Evolutionary conservation across 2,888 invertebrate species (phyloP), one percentile per base, ranked within the genome.

Genomic region (Platycnemis pennipes): DNA sequence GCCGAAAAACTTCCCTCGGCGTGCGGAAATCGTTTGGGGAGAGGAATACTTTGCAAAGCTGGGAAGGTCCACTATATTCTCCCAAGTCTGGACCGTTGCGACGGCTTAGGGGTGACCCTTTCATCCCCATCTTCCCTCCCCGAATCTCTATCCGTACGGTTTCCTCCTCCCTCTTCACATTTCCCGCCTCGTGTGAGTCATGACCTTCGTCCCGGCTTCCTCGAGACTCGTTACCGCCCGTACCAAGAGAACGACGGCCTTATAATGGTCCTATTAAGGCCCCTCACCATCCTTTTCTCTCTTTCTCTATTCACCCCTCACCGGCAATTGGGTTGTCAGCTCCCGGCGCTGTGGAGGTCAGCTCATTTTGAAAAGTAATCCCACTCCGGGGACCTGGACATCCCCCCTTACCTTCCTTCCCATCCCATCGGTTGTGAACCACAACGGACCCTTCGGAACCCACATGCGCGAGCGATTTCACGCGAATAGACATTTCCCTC

Each of bases 351-450:
- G 77, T n/a, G 16, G 37, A 77, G 77, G 77, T 77, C 37, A 16
- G 37, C 77, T 77, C 77, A 77, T 77, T 77, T 77, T 77, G 37
- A n/a, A 77, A 77, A 77, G 77, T 37, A 77, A 77, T 77, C 37
- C 16, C 77, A 37, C 37, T 13, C 37, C 77, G 2, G 77, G 26
- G 77, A 37, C 31, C 31, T 77, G 2, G 31, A 37, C 2, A 11
- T 13, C n/a, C 0, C n/a, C n/a, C n/a, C n/a, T n/a, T n/a, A 7
- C 4, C 13, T 53, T 53, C 63, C 63, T 16, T 56, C 56, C 22
- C 63, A 22, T 26, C 63, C n/a, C 63, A 26, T 63, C 26, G 1
- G 19, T 26, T 26, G 16, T 63, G 5, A 22, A 7, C 26, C n/a
- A 7, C 77, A 77, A 49, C 49, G 49, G 11, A 13, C 63, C n/a